These are phyloP conservation scores for Eupithecia insigniata DNA, from an alignment of 2,888 invertebrate species.

Conservation along the genomic window DNA sequence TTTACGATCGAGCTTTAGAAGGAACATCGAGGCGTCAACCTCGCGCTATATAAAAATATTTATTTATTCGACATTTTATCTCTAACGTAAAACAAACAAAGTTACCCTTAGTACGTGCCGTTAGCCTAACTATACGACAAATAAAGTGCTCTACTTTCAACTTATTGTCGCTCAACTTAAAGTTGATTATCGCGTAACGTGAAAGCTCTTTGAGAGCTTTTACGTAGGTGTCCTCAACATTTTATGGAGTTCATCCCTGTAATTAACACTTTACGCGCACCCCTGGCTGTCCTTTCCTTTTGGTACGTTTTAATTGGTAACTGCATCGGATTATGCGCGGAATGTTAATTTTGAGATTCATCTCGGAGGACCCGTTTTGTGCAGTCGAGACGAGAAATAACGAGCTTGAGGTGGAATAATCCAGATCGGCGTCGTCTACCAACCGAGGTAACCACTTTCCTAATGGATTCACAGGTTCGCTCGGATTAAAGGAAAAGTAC, in stretches of 20 bases:
- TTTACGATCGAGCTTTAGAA: slow-evolving; percentile 11
- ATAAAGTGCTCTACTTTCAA: slow-evolving; percentile 23
- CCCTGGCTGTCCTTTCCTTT: slow-evolving; percentile 30
- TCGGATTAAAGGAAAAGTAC: slow-evolving; percentile 1
- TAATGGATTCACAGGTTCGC: not conserved
- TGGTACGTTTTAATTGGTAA: slow-evolving; percentile 32
- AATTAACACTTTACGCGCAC: slow-evolving; percentile 41
- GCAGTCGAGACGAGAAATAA: slow-evolving; percentile 20
- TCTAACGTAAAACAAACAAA: slow-evolving; percentile 35
- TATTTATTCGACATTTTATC: slow-evolving; percentile 30
- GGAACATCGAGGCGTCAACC: slow-evolving; percentile 13
- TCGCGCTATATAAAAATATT: slow-evolving; percentile 17
- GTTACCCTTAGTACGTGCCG: slow-evolving; percentile 29
- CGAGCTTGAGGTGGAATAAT: slow-evolving; percentile 4
- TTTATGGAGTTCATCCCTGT: slow-evolving; percentile 39
- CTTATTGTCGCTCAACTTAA: slow-evolving; percentile 19
- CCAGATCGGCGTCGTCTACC: not conserved
- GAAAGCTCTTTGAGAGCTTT: slow-evolving; percentile 31
- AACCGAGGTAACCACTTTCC: not conserved
- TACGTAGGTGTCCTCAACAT: slow-evolving; percentile 40
- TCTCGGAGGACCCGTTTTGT: slow-evolving; percentile 13
- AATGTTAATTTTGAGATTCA: slow-evolving; percentile 26
- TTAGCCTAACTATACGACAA: slow-evolving; percentile 24
- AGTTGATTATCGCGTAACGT: slow-evolving; percentile 33
- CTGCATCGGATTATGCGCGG: slow-evolving; percentile 29